A percentile compares a stretch with the other conserved stretches of the same genome.
Evolutionary conservation across 2,797 vertebrate genomes (phyloP).

Genomic region (Macroramphosus scolopax): DNA sequence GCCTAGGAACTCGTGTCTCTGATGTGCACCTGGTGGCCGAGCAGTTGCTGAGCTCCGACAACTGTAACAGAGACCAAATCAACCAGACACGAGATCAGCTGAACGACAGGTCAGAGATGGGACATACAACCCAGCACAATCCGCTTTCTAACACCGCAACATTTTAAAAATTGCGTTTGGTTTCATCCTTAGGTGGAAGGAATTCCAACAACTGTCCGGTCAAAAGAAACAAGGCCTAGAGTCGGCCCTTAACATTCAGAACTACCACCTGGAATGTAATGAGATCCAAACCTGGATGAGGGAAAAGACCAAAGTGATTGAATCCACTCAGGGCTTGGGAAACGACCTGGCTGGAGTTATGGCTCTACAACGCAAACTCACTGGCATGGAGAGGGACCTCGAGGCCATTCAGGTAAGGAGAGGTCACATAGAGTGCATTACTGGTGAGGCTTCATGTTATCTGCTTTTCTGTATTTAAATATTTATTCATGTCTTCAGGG

Average conservation of each 20-base stretch:
- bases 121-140: background rate
- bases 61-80: slow-evolving; percentile 85
- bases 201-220: slow-evolving; percentile 83
- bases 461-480: slow-evolving; percentile 11
- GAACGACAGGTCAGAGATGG: slow-evolving; percentile 82
- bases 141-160: background rate
- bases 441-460: background rate
- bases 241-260: slow-evolving; percentile 92
- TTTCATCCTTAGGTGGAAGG: slow-evolving; percentile 82
- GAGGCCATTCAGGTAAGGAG: slow-evolving; percentile 88
- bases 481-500: slow-evolving; percentile 61
- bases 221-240: slow-evolving; percentile 87
- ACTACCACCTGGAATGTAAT: slow-evolving; percentile 93
- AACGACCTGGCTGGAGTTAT: slow-evolving; percentile 92
- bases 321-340: slow-evolving; percentile 91
- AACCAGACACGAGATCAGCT: slow-evolving; percentile 85
- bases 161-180: slow-evolving; percentile 7
- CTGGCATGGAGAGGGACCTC: slow-evolving; percentile 91
- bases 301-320: slow-evolving; percentile 95
- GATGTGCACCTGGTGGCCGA: slow-evolving; percentile 86
- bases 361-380: slow-evolving; percentile 92
- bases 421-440: background rate
- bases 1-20: slow-evolving; percentile 79
- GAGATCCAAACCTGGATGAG: slow-evolving; percentile 95
- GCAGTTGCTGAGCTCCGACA: slow-evolving; percentile 83